These are phyloP conservation scores for Erynnis tages DNA, from an alignment of 2,888 invertebrate species.

Conservation along the genomic window DNA sequence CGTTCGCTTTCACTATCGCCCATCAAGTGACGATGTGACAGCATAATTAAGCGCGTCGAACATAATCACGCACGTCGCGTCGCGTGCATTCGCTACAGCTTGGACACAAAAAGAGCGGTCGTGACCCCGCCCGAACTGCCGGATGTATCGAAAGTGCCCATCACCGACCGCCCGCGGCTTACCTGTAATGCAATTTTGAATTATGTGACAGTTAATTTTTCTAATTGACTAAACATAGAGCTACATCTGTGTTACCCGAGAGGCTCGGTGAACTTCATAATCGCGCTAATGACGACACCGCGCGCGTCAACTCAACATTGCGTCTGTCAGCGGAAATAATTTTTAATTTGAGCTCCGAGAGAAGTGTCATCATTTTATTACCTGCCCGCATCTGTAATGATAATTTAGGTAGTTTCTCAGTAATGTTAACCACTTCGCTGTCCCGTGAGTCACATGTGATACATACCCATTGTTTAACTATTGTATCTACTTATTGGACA, in stretches of 20 bases:
- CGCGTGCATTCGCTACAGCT: slow-evolving; percentile 43
- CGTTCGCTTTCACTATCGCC: slow-evolving; percentile 73
- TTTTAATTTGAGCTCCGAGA: slow-evolving; percentile 2
- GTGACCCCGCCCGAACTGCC: slow-evolving; percentile 71
- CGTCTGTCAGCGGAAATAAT: slow-evolving; percentile 9
- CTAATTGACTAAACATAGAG: slow-evolving; percentile 39
- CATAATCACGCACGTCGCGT: slow-evolving; percentile 70
- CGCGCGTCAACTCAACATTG: slow-evolving; percentile 1
- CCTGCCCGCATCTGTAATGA: too few species aligned
- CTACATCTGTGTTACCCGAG: slow-evolving; percentile 26
- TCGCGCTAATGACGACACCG: slow-evolving; percentile 13
- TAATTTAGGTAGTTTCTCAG: too few species aligned
- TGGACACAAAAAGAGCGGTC: slow-evolving; percentile 71
- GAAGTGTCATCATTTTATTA: not conserved
- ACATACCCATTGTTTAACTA: too few species aligned
- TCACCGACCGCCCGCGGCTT: slow-evolving; percentile 47
- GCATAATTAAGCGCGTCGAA: slow-evolving; percentile 78
- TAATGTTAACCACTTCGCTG: too few species aligned
- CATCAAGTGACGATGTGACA: slow-evolving; percentile 77
- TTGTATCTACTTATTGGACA: too few species aligned
- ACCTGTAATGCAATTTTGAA: slow-evolving; percentile 39
- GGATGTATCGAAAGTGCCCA: slow-evolving; percentile 76
- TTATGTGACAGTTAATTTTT: slow-evolving; percentile 43
- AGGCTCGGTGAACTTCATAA: slow-evolving; percentile 7
- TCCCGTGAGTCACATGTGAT: too few species aligned